Percentiles rank a stretch among this genome's conserved stretches.
These are phyloP conservation scores for Asbolus verrucosus DNA, from an alignment of 1,140 invertebrate genomes.

Conservation along the genomic window DNA sequence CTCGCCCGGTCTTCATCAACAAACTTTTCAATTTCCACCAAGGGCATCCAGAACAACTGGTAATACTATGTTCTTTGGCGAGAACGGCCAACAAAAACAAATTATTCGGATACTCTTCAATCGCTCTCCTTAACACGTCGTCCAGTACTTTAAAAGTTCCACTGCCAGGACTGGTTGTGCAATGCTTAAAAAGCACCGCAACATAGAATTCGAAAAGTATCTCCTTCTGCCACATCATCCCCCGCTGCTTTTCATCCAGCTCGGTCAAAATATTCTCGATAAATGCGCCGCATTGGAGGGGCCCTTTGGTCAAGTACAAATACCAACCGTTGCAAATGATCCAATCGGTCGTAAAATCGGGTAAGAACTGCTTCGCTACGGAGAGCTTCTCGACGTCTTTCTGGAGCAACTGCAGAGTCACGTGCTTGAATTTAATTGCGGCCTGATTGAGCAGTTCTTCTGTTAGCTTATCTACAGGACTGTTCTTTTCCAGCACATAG, in stretches of 20 bases:
- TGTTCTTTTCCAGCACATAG: slow-evolving; percentile 55
- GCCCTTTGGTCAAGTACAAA: slow-evolving; percentile 64
- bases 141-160: slow-evolving; percentile 59
- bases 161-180: slow-evolving; percentile 44
- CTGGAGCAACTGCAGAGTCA: slow-evolving; percentile 57
- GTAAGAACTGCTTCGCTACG: slow-evolving; percentile 65
- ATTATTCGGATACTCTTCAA: slow-evolving; percentile 71
- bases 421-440: slow-evolving; percentile 59
- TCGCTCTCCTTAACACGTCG: slow-evolving; percentile 60
- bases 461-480: slow-evolving; percentile 13
- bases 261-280: slow-evolving; percentile 61
- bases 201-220: slow-evolving; percentile 66
- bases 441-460: slow-evolving; percentile 55
- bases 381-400: slow-evolving; percentile 38
- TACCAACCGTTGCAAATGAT: slow-evolving; percentile 70
- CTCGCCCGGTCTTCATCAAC: slow-evolving; percentile 60
- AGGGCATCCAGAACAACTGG: slow-evolving; percentile 58
- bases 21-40: slow-evolving; percentile 63
- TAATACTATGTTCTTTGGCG: slow-evolving; percentile 58
- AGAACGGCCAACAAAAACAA: slow-evolving; percentile 66
- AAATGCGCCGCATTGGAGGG: slow-evolving; percentile 58
- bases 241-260: slow-evolving; percentile 48
- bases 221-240: slow-evolving; percentile 63
- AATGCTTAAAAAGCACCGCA: slow-evolving; percentile 66
- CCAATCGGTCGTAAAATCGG: slow-evolving; percentile 68